Percentiles rank a stretch among this genome's conserved stretches.
Conservation (phyloP, 2,888 invertebrate species). For the Lottia gigantea region DNA sequence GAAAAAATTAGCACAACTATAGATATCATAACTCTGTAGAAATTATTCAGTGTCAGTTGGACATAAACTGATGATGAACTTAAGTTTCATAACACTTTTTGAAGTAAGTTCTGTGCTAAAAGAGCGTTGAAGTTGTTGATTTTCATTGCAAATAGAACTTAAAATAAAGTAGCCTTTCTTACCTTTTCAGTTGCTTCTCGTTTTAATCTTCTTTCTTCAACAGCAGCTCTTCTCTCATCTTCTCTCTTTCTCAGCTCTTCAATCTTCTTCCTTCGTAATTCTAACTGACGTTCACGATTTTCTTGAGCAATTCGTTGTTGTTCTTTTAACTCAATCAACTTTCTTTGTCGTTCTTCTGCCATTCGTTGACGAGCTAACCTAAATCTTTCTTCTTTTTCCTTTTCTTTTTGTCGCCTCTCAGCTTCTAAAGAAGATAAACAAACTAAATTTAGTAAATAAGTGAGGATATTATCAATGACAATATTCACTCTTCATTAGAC, state of each 20-base stretch:
- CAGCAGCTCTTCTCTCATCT: constrained; percentile 53
- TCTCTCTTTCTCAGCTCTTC: constrained; percentile 57
- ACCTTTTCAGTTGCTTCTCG: constrained; percentile 55
- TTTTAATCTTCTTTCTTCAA: constrained; percentile 53
- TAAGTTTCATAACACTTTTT: no score
- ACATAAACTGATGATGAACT: no score
- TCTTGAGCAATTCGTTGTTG: constrained; percentile 58
- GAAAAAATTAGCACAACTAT: no score
- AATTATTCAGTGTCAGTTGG: no score
- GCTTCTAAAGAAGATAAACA: constrained; percentile 37
- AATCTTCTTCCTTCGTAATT: constrained; percentile 52
- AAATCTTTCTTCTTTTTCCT: constrained; percentile 56
- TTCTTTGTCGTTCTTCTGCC: constrained; percentile 52
- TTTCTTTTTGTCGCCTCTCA: constrained; percentile 48
- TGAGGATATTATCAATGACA: background rate
- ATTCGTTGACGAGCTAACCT: constrained; percentile 47
- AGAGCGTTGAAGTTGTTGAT: no score
- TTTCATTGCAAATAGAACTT: no score
- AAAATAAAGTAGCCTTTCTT: constrained; percentile 18
- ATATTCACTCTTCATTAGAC: background rate
- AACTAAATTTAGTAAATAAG: background rate
- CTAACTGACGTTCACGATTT: constrained; percentile 57
- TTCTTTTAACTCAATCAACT: constrained; percentile 57
- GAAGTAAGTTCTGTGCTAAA: no score
- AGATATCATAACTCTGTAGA: no score